Conservation (phyloP, 2,888 invertebrate genomes). For the Lumbricus terrestris region DNA sequence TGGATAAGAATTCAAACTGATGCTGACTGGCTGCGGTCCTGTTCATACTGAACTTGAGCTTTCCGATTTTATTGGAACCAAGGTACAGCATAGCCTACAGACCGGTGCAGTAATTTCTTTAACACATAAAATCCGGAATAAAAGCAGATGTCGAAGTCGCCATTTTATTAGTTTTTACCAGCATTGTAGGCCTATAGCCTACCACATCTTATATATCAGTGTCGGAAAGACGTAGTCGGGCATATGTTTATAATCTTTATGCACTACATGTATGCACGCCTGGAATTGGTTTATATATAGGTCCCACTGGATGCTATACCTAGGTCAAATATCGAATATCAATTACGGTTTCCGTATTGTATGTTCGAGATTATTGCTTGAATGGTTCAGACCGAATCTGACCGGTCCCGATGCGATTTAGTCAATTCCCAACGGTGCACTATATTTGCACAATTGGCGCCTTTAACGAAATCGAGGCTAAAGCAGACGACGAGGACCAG, state of each 20-base stretch:
- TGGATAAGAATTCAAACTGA: neutral
- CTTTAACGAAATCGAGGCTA: neutral
- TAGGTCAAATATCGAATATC: neutral
- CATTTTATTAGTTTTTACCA: neutral
- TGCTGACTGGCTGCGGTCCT: neutral
- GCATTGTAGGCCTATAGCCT: too few relatives aligned
- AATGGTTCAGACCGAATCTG: neutral
- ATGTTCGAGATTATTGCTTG: neutral
- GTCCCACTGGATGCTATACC: neutral
- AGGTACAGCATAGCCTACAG: neutral
- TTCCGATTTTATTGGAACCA: neutral
- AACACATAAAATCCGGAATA: neutral
- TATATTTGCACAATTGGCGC: conserved; percentile 3
- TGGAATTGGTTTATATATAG: neutral
- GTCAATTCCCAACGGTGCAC: neutral
- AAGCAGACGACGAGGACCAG: neutral
- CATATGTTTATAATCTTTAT: neutral
- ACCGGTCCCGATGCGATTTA: neutral
- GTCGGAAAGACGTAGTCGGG: neutral
- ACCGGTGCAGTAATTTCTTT: neutral
- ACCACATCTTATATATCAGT: neutral
- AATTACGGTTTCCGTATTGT: neutral
- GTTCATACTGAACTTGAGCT: neutral
- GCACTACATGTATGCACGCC: too few relatives aligned
- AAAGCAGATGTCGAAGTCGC: neutral